phyloP scores from a whole-genome alignment of 1,140 invertebrate genomes.

The Gonatopus flavifemur region DNA sequence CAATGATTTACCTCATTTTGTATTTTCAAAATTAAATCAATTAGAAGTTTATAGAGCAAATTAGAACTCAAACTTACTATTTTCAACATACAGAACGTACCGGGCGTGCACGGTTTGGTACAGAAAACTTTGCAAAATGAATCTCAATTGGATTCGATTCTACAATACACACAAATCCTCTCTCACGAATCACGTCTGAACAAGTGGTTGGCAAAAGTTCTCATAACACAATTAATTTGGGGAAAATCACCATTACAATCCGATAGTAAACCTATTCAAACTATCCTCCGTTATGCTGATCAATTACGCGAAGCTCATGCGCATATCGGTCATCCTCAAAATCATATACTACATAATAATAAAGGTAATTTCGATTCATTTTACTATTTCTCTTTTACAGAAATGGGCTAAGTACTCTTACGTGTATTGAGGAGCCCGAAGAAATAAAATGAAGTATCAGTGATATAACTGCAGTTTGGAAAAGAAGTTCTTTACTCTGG shows the following conservation, averaged over 20 bases:
- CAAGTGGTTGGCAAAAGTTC: constrained; percentile 69
- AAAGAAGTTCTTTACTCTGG: constrained; percentile 5
- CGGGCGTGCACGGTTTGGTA: constrained; percentile 72
- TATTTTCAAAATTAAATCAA: too few relatives aligned
- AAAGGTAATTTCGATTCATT: constrained; percentile 47
- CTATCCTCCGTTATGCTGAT: constrained; percentile 67
- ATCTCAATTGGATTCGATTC: constrained; percentile 64
- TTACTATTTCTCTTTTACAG: constrained; percentile 46
- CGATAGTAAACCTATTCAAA: constrained; percentile 70
- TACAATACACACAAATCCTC: constrained; percentile 65
- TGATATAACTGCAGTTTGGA: too few relatives aligned
- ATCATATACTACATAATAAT: constrained; percentile 14
- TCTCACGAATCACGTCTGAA: constrained; percentile 70
- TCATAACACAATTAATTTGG: constrained; percentile 82
- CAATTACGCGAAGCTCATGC: constrained; percentile 52
- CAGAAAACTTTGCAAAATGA: constrained; percentile 71
- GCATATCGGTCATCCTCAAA: constrained; percentile 26
- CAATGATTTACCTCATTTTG: too few relatives aligned
- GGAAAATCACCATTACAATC: constrained; percentile 71
- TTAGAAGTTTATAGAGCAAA: neutral
- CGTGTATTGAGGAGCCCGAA: too few relatives aligned
- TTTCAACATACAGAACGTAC: constrained; percentile 61
- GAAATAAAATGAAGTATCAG: too few relatives aligned
- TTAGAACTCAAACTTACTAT: neutral
- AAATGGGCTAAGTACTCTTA: constrained; percentile 28